phyloP scores from a whole-genome alignment of 2,888 invertebrate species.

The Schrankia costaestrigalis region DNA sequence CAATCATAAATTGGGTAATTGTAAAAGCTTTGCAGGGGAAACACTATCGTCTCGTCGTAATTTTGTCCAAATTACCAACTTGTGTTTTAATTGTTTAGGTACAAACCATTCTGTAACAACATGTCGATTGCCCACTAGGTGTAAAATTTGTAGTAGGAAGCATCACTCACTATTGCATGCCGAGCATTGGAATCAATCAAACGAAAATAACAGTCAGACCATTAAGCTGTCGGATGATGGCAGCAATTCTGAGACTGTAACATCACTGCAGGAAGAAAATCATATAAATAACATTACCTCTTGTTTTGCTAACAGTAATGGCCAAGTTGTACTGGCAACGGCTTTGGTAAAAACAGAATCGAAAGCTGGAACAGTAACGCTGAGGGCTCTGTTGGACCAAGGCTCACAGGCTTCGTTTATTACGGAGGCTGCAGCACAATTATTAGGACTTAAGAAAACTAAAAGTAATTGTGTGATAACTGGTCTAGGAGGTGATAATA shows the following conservation, averaged over 20 bases:
- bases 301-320: background rate
- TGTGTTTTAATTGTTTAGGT: background rate
- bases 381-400: slow-evolving; percentile 1
- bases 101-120: no score
- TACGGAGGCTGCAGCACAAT: slow-evolving; percentile 1
- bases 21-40: background rate
- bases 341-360: background rate
- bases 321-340: background rate
- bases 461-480: background rate
- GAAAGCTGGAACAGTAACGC: background rate
- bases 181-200: slow-evolving; percentile 6
- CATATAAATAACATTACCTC: background rate
- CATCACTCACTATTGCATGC: background rate
- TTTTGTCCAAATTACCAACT: background rate
- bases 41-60: no score
- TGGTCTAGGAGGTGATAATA: background rate
- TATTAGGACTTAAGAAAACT: background rate
- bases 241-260: background rate
- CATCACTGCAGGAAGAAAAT: background rate
- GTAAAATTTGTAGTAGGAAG: slow-evolving; percentile 1
- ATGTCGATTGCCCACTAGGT: background rate
- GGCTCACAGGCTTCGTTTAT: slow-evolving; percentile 3
- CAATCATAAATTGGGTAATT: background rate
- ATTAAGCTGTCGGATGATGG: background rate
- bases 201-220: no score